phyloP scores from a whole-genome alignment of 2,888 invertebrate species.

The Stenichneumon culpator region DNA sequence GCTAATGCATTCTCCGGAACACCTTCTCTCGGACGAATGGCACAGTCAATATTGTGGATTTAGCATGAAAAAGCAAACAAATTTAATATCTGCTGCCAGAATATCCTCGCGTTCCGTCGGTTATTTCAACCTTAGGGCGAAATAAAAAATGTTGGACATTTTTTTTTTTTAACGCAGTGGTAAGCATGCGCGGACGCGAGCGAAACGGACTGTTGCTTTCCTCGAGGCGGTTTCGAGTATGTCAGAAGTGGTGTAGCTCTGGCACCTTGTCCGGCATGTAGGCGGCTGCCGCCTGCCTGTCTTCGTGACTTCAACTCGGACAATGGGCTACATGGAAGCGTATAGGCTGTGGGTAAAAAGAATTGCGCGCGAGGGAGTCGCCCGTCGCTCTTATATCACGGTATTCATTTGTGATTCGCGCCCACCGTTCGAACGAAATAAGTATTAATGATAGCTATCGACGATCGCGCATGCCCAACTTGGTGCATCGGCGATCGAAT shows the following conservation, averaged over 20 bases:
- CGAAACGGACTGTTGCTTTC: conserved; percentile 13
- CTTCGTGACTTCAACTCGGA: conserved; percentile 75
- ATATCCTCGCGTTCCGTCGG: not conserved
- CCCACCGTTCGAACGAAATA: conserved; percentile 80
- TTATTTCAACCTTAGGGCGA: not conserved
- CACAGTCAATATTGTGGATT: no score
- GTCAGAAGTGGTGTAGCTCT: conserved; percentile 74
- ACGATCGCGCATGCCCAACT: conserved; percentile 79
- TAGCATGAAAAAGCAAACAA: no score
- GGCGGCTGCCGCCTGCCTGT: conserved; percentile 76
- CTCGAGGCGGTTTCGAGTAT: conserved; percentile 72
- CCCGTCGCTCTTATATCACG: conserved; percentile 1
- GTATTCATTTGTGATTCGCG: conserved; percentile 65
- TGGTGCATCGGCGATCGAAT: conserved; percentile 74
- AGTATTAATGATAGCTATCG: conserved; percentile 58
- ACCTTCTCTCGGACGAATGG: no score
- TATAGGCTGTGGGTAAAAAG: conserved; percentile 35
- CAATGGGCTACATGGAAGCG: conserved; percentile 73
- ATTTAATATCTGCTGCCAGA: not conserved
- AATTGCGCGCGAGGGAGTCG: conserved; percentile 53
- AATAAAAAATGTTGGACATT: no score
- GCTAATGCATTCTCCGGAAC: not conserved
- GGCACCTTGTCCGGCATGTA: conserved; percentile 78
- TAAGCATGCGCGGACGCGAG: conserved; percentile 19
- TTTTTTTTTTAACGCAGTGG: not conserved